Evolutionary conservation across 2,888 invertebrate species (phyloP), one percentile per base, ranked within the genome.

Genomic region (Drosophila peninsularis): DNA sequence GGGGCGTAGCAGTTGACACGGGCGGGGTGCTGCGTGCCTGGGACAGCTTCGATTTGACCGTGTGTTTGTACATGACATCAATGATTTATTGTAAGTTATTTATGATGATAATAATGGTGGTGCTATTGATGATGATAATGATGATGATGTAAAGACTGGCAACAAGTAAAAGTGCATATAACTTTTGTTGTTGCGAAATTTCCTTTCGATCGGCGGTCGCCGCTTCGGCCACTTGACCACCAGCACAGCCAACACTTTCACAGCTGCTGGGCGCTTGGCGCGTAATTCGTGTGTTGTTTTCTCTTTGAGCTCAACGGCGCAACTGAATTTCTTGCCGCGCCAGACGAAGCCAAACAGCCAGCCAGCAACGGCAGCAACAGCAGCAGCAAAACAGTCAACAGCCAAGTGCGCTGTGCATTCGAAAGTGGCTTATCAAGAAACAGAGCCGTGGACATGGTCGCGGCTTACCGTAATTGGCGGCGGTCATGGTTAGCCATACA

Each of bases 231-330:
- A 71, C 47, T 77, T 75, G 75, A 78, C 68, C 73, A 73, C 47
- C 75, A 78, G 73, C 61, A 65, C 61, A 53, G 52, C 62, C 78
- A 78, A 77, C 66, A 78, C 76, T 76, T 76, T 76, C 76, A 76
- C 76, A 76, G 76, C 74, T 74, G 70, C 76, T 75, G 75, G 73
- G 77, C 75, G 73, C 71, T 70, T 74, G 69, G 75, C 81, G 86
- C 65, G 80, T 78, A 68, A 76, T 64, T 78, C 67, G 68, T 66
- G 58, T 71, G 76, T 65, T 84, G 83, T 88, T 88, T 88, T 84
- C 88, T 82, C 84, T 88, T 82, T 80, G 88, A 80, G 81, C 84
- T 85, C 83, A 68, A 62, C 85, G 82, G 77, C 78, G 82, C 83
- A 87, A 83, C 83, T 83, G 82, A 87, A 82, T 78, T 84, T 76